Percentiles rank a stretch among this genome's conserved stretches.
phyloP scores from a whole-genome alignment of 1,140 invertebrate genomes.

The Aphelenchoides fujianensis region DNA sequence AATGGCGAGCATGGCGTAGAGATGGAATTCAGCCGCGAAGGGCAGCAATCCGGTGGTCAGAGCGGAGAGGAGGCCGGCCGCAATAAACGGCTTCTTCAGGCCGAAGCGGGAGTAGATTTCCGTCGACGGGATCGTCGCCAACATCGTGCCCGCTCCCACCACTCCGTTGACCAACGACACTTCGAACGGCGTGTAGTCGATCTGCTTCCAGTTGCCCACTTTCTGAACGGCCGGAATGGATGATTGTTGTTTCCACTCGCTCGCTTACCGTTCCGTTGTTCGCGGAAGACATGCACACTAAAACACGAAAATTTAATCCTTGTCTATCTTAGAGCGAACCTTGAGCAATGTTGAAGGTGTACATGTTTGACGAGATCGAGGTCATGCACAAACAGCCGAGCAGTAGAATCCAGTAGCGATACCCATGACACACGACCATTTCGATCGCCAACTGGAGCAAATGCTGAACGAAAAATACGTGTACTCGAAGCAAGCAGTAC shows the following conservation, averaged over 20 bases:
- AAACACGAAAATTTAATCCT: background rate
- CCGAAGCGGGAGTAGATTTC: slow-evolving; percentile 11
- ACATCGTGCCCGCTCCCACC: slow-evolving; percentile 7
- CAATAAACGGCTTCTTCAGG: slow-evolving; percentile 11
- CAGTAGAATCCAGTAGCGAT: slow-evolving; percentile 37
- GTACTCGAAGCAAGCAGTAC: too few species aligned
- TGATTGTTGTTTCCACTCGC: background rate
- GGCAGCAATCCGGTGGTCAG: slow-evolving; percentile 5
- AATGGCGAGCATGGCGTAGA: slow-evolving; percentile 17
- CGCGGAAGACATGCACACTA: slow-evolving; percentile 1
- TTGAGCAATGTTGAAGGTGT: slow-evolving; percentile 37
- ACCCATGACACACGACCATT: slow-evolving; percentile 24
- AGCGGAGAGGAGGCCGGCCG: slow-evolving; percentile 19
- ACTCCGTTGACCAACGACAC: slow-evolving; percentile 15
- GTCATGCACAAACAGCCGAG: slow-evolving; percentile 42
- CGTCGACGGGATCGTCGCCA: slow-evolving; percentile 19
- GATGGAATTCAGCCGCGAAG: slow-evolving; percentile 13
- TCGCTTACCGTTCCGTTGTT: slow-evolving; percentile 2
- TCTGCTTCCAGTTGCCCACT: background rate
- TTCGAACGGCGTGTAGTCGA: slow-evolving; percentile 1
- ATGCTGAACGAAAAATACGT: too few species aligned
- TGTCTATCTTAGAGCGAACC: background rate
- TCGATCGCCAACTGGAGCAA: too few species aligned
- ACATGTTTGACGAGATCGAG: slow-evolving; percentile 49
- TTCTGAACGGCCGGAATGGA: slow-evolving; percentile 7